Percentiles rank a stretch among this genome's conserved stretches.
Evolutionary conservation across 2,797 vertebrate genomes (phyloP).

Genomic region (Enteromius unitaeniatus): DNA sequence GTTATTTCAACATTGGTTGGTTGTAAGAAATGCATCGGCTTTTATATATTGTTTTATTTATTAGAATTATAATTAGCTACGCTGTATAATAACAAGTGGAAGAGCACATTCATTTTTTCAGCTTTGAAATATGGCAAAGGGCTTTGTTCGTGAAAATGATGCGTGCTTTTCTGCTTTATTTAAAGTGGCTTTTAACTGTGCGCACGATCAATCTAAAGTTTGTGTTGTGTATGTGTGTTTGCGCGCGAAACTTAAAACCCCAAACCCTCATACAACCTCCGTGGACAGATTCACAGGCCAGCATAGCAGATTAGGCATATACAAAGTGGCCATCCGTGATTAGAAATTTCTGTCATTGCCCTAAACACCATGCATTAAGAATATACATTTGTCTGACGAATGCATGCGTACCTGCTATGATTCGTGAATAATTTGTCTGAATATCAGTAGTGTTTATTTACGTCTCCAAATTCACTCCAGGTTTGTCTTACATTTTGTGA

Average conservation of each 20-base stretch:
- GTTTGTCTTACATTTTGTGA: slow-evolving; percentile 56
- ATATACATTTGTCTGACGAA: background rate
- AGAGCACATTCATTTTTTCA: background rate
- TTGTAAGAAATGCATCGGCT: background rate
- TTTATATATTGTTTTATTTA: background rate
- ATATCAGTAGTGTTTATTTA: slow-evolving; percentile 29
- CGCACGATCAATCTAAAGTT: background rate
- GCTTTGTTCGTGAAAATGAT: background rate
- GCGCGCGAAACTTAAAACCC: background rate
- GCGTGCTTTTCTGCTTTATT: background rate
- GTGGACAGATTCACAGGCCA: slow-evolving; percentile 31
- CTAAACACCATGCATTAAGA: slow-evolving; percentile 5
- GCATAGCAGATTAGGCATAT: slow-evolving; percentile 45
- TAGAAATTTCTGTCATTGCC: slow-evolving; percentile 8
- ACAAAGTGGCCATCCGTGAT: slow-evolving; percentile 33
- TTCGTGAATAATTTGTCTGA: background rate
- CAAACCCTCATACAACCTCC: background rate
- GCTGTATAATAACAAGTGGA: background rate
- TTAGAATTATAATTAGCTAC: background rate
- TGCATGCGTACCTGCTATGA: background rate
- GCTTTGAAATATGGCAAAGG: background rate
- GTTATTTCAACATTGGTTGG: background rate
- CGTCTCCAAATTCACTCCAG: slow-evolving; percentile 20
- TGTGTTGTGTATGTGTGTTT: background rate
- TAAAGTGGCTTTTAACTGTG: background rate